Evolutionary conservation across 1,140 invertebrate species (phyloP).

Genomic region (Octopus sinensis): DNA sequence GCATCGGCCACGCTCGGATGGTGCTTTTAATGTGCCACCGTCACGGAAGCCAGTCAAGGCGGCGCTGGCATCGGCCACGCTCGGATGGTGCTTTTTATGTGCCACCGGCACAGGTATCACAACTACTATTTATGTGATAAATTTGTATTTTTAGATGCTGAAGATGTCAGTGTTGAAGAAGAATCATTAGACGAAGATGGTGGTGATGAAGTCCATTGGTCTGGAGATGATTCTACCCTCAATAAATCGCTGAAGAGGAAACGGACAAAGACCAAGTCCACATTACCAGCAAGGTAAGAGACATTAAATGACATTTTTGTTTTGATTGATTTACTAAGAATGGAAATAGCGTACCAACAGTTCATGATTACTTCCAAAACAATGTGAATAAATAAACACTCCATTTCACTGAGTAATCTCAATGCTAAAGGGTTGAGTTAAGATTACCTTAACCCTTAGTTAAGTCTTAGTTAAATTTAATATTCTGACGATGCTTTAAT

Average conservation of each 20-base stretch:
- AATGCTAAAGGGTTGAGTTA: not conserved
- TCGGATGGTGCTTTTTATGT: no score
- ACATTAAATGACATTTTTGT: not conserved
- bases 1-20: no score
- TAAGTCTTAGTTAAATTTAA: no score
- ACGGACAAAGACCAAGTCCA: slow-evolving; percentile 28
- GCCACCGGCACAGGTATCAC: no score
- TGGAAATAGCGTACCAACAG: not conserved
- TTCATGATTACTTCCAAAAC: not conserved
- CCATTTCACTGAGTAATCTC: not conserved
- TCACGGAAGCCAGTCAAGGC: no score
- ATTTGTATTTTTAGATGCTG: not conserved
- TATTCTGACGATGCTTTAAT: no score
- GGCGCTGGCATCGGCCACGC: no score
- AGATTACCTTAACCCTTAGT: no score
- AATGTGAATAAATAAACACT: not conserved
- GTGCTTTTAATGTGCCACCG: no score
- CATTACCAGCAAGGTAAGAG: slow-evolving; percentile 9
- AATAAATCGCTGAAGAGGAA: slow-evolving; percentile 25
- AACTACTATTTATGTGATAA: no score
- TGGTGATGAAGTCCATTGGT: slow-evolving; percentile 31
- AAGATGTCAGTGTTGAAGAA: slow-evolving; percentile 43
- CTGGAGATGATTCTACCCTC: slow-evolving; percentile 16
- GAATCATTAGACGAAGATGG: slow-evolving; percentile 49
- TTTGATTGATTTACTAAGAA: not conserved